Base-by-base conservation (phyloP, 2,113 vertebrate genomes). In the Microtus oregoni region DNA sequence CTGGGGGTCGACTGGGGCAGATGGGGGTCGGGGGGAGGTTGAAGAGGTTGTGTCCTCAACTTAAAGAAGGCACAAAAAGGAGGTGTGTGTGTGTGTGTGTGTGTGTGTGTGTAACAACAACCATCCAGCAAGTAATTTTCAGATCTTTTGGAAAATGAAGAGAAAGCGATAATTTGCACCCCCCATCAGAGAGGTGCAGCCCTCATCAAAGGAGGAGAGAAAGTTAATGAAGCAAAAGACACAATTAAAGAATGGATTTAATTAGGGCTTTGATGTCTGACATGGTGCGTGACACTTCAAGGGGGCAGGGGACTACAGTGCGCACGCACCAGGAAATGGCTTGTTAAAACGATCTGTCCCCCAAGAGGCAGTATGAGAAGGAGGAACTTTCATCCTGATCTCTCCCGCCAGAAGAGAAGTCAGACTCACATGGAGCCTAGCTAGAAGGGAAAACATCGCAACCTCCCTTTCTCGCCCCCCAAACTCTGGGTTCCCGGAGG, bases 221-320 rank as follows among this genome's bases (percentile, higher is more conserved):
- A 99, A 96, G 98, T 83, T 98, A 97, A 98, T 94, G 97, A 98
- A 98, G 98, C 98, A 97, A 98, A 97, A 98, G 99, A 99, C 98
- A 97, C 97, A 98, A 99, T 99, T 98, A 98, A 98, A 99, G 98
- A 98, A 98, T 98, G 97, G 98, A 95, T 98, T 99, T 98, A 98
- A 99, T 98, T 98, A 91, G 89, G 96, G 98, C 99, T 99, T 99
- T 99, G 99, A 99, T 99, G 99, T 98, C 95, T 90, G 97, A 98
- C 99, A 93, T 79, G 98, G 98, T 98, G 96, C 97, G 94, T 97
- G 98, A 98, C 98, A 98, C 98, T 95, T 96, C 86, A 97, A 98
- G 98, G 50, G 15, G 76, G 26, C 10, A 61, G 76, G 32, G 91
- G 86, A 92, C 91, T 8, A 7, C 63, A 72, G 0, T 0, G 10